Conservation (phyloP, 2,113 vertebrate genomes). For the Scolopax mira region DNA sequence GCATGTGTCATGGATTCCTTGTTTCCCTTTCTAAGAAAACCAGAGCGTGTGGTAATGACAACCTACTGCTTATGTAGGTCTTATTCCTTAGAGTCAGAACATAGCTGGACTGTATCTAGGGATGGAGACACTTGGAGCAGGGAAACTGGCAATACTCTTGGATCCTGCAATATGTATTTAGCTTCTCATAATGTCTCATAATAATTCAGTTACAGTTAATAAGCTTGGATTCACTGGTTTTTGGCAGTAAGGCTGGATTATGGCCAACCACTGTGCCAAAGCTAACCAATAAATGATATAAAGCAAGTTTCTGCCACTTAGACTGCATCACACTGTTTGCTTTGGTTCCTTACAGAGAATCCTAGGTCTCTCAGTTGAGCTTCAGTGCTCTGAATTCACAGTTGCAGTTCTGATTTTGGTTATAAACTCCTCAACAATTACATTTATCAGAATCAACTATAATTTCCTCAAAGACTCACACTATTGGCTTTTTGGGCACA, state of each 20-base stretch:
- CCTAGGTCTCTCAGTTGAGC: not conserved
- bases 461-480: not conserved
- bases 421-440: not conserved
- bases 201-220: not conserved
- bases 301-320: not conserved
- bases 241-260: not conserved
- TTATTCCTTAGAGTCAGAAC: not conserved
- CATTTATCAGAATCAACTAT: not conserved
- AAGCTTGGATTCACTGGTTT: not conserved
- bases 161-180: not conserved
- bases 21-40: not conserved
- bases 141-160: not conserved
- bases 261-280: not conserved
- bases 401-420: not conserved
- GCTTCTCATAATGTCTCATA: not conserved
- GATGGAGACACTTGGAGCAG: not conserved
- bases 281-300: not conserved
- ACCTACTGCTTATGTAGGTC: not conserved
- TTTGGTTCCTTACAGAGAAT: not conserved
- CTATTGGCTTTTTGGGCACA: not conserved
- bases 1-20: not conserved
- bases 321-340: not conserved
- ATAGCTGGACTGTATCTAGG: not conserved
- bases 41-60: not conserved
- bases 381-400: not conserved